Evolutionary conservation across 1,140 invertebrate genomes (phyloP).

Genomic region (Micrasema minimum): DNA sequence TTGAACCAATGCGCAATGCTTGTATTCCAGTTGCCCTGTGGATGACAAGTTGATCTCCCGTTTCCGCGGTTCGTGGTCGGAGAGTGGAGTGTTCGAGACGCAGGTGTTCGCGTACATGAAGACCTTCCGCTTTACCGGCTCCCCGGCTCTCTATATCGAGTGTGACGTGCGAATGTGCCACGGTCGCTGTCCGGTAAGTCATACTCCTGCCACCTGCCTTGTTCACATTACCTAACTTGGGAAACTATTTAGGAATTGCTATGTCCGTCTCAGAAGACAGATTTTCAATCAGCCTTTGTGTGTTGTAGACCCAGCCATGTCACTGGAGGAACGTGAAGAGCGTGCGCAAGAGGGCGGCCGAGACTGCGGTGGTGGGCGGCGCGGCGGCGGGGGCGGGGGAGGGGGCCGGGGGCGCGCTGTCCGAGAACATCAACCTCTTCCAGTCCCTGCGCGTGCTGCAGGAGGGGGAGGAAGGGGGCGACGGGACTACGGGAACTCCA

Average conservation of each 20-base stretch:
- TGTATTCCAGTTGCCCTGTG: constrained; percentile 81
- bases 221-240: neutral
- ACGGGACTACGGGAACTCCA: constrained; percentile 57
- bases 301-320: constrained; percentile 85
- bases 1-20: neutral
- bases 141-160: constrained; percentile 92
- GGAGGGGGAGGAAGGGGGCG: constrained; percentile 82
- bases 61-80: constrained; percentile 92
- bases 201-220: neutral
- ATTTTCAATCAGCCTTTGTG: too few relatives aligned
- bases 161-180: constrained; percentile 96
- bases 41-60: constrained; percentile 93
- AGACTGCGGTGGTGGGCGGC: constrained; percentile 40
- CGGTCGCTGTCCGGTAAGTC: constrained; percentile 86
- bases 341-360: constrained; percentile 73
- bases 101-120: constrained; percentile 96
- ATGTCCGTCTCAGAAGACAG: too few relatives aligned
- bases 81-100: constrained; percentile 89
- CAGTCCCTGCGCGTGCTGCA: constrained; percentile 88
- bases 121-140: constrained; percentile 93
- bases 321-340: constrained; percentile 91
- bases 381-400: constrained; percentile 74
- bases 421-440: constrained; percentile 90
- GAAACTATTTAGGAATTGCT: neutral
- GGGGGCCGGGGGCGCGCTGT: constrained; percentile 67